These are phyloP conservation scores for Cistogaster globosa DNA, from an alignment of 2,888 invertebrate species.

Conservation along the genomic window DNA sequence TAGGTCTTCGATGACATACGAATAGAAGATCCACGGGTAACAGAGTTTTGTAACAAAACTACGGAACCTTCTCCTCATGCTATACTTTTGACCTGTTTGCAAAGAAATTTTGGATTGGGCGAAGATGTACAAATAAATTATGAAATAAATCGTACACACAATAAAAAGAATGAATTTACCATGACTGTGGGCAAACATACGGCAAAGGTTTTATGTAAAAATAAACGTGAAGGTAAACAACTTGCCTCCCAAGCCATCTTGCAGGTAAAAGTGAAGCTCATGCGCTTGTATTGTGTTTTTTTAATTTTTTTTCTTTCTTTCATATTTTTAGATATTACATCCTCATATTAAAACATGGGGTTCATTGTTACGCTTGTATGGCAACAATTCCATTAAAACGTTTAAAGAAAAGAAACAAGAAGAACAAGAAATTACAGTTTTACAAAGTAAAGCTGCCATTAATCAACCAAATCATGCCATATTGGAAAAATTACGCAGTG, in stretches of 20 bases:
- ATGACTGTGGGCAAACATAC: conserved; percentile 97
- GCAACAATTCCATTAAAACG: conserved; percentile 94
- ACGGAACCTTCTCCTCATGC: conserved; percentile 98
- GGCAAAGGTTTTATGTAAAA: conserved; percentile 95
- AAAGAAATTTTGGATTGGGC: conserved; percentile 95
- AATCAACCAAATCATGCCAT: conserved; percentile 97
- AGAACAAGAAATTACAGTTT: conserved; percentile 94
- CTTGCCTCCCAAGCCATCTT: conserved; percentile 96
- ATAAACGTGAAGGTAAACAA: conserved; percentile 98
- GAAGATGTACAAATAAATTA: conserved; percentile 92
- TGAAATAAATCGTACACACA: conserved; percentile 92
- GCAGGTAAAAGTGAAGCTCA: conserved; percentile 84
- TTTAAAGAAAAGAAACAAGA: conserved; percentile 96
- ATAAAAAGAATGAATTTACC: conserved; percentile 96
- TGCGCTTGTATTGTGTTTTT: background rate
- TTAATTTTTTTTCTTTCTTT: background rate
- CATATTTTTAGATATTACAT: conserved; percentile 88
- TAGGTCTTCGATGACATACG: conserved; percentile 96
- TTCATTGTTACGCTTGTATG: conserved; percentile 95
- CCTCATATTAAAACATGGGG: conserved; percentile 98
- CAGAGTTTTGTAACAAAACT: conserved; percentile 97
- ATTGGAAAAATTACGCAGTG: conserved; percentile 90
- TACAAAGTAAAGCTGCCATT: conserved; percentile 94
- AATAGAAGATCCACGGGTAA: conserved; percentile 96
- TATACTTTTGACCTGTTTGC: conserved; percentile 94